These are phyloP conservation scores for Apocheima hispidaria DNA, from an alignment of 2,888 invertebrate species.

Conservation along the genomic window DNA sequence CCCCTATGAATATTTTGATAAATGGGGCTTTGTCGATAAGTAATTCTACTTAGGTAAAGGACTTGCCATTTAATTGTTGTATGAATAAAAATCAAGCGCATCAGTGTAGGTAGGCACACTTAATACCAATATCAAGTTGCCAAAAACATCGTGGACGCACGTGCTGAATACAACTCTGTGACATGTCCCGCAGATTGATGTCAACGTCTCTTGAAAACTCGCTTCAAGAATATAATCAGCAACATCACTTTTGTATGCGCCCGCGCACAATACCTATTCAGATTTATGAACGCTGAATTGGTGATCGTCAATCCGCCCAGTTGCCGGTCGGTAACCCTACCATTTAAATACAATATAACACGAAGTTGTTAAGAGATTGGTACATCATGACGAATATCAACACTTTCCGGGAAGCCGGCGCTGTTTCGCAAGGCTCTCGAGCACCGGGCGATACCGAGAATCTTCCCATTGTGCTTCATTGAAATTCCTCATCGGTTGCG, in stretches of 20 bases:
- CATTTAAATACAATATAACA: conserved; percentile 52
- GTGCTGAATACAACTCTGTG: conserved; percentile 43
- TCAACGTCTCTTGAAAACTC: conserved; percentile 70
- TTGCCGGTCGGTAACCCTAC: conserved; percentile 74
- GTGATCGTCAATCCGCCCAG: conserved; percentile 67
- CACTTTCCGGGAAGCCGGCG: too few relatives aligned
- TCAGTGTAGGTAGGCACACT: not conserved
- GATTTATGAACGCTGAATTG: conserved; percentile 73
- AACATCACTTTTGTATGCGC: conserved; percentile 72
- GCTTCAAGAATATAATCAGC: conserved; percentile 70
- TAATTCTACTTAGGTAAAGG: too few relatives aligned
- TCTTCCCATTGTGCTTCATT: too few relatives aligned
- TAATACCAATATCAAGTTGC: not conserved
- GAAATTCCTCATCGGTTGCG: too few relatives aligned
- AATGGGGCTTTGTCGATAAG: too few relatives aligned
- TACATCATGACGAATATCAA: too few relatives aligned
- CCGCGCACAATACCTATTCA: conserved; percentile 78
- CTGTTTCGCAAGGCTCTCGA: too few relatives aligned
- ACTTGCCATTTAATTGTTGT: not conserved
- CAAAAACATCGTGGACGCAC: conserved; percentile 41
- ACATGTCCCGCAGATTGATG: conserved; percentile 64
- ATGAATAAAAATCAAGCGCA: not conserved
- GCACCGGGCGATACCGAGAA: too few relatives aligned
- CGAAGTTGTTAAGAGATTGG: too few relatives aligned
- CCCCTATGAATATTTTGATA: too few relatives aligned